Base-by-base conservation (phyloP, 2,888 invertebrate species). In the Aspidiotus destructor region DNA sequence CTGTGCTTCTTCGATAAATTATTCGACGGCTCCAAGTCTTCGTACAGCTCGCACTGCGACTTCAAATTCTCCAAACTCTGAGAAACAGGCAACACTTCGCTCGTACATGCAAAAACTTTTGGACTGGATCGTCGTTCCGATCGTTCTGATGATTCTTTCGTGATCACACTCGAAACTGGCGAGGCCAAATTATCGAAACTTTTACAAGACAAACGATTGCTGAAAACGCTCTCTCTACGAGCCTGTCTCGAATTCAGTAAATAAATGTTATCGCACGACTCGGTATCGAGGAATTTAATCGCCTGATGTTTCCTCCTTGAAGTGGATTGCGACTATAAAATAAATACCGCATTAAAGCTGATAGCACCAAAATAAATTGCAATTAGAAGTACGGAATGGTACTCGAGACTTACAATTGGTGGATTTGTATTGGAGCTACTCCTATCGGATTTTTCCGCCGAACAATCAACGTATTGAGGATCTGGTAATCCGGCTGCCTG, bases 41-140 rank as follows among this genome's bases (percentile, higher is more conserved):
- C 62, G 54, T 61, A 61, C 9, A 69, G 58, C 52, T 73, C 70
- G 73, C 76, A 73, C 8, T 73, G 74, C 6, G 76, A 74, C 71
- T 78, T 79, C 10, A 79, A 71, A 71, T 79, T 77, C 71, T 79
- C 79, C 70, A 79, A 74, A 70, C 79, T 79, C 71, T 79, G 79
- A 9, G 75, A 74, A 16, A 70, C 63, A 44, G 69, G 70, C 41
- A 28, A n/a, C 16, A 60, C 44, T 9, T 65, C 65, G 13, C 58
- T 44, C 17, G 48, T 65, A 58, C 58, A 58, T 11, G 57, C 40
- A 48, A 84, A 86, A 42, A 85, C 85, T 78, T 86, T 86, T 0
- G 85, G 85, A 74, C 85, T 85, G 15, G 86, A 77, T 75, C 85
- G 15, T 6, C 65, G 58, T 41, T 65, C 65, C 9, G 58, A 55